Evolutionary conservation across 2,113 vertebrate genomes (phyloP), one percentile per base, ranked within the genome.

Genomic region (Sorex araneus): DNA sequence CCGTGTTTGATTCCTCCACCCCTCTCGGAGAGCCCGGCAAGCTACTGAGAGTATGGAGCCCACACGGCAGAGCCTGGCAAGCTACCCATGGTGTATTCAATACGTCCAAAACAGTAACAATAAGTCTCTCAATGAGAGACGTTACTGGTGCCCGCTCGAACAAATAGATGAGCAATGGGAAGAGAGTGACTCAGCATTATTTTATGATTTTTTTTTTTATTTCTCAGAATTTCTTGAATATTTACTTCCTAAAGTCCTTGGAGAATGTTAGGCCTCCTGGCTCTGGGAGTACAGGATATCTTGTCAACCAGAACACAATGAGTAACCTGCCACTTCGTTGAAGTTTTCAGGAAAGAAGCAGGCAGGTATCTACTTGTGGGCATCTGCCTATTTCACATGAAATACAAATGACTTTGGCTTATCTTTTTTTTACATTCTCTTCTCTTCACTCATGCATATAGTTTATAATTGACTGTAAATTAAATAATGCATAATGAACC

Each of bases 401-500:
- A 87, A 87, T 32, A 81, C 10, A 89, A 92, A 92, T 92, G 47
- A 71, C 75, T 87, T 92, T 45, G 43, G 54, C 40, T 81, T 87
- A 84, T 89, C 32, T 77, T 30, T 77, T 73, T 90, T 89, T 81
- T 23, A 87, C 77, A 54, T 66, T 90, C 50, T 93, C 50, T 75
- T 75, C 66, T 88, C n/a, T 94, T 43, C 57, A 30, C 64, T 81
- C 84, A 93, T 82, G 74, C 40, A 25, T 91, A 34, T 7, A 80
- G 60, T 73, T 84, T 34, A 69, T 87, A 92, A 94, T 85, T 96
- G 85, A 4, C 45, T 87, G 11, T 78, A 87, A 93, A 87, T 93
- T 90, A 92, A 96, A 86, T 87, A 89, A 82, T 82, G 81, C 27
- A 60, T 90, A 88, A 84, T 82, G 40, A 92, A 47, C n/a, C 36